Percentiles rank a stretch among this genome's conserved stretches.
Conservation (phyloP, 2,797 vertebrate genomes). For the Sebastes diploproa region DNA sequence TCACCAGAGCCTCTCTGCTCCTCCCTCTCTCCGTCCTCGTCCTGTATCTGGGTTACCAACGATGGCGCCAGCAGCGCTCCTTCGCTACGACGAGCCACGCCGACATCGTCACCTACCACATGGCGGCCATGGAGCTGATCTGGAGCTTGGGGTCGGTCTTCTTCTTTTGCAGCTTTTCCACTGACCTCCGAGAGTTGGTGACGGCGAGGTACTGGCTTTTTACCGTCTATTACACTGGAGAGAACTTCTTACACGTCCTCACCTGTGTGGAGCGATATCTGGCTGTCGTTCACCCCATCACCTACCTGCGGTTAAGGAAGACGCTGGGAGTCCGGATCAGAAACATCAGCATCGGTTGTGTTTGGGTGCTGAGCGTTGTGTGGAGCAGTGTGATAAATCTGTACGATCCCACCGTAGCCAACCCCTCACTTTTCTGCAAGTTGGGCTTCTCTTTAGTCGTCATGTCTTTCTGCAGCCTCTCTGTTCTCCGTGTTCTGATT, state of each 20-base stretch:
- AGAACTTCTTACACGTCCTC: constrained; percentile 5
- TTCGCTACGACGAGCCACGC: neutral
- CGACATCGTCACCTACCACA: constrained; percentile 22
- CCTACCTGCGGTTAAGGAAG: constrained; percentile 4
- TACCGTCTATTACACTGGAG: accelerated
- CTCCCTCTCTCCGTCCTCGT: neutral
- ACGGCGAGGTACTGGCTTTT: accelerated
- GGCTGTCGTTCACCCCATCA: constrained; percentile 36
- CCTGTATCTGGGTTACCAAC: neutral
- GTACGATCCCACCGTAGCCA: accelerated
- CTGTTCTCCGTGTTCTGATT: constrained; percentile 16
- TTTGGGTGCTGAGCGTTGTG: constrained; percentile 4
- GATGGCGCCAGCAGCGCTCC: neutral
- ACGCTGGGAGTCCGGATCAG: neutral
- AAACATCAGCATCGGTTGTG: neutral
- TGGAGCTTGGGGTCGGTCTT: accelerated
- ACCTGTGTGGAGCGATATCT: constrained; percentile 44
- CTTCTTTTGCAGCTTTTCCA: accelerated
- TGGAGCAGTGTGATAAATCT: accelerated
- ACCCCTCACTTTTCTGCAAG: accelerated
- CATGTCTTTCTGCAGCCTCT: constrained; percentile 16
- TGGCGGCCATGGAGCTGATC: neutral
- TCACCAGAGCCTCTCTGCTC: neutral
- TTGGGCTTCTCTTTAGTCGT: neutral
- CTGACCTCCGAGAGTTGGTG: accelerated